Evolutionary conservation across 2,888 invertebrate species (phyloP).

Genomic region (Cordilura impudica): DNA sequence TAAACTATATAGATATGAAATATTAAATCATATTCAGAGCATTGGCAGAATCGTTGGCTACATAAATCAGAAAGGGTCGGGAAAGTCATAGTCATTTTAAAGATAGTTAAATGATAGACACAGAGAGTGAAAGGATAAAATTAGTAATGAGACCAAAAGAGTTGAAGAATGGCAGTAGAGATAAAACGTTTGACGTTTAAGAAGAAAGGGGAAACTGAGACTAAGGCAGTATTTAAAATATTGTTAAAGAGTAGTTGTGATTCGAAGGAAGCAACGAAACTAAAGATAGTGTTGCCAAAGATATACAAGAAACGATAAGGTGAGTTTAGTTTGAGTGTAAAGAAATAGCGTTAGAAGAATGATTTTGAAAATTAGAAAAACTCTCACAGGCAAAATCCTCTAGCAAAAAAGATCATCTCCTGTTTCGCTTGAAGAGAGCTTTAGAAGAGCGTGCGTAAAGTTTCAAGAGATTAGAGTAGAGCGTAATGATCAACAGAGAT

Average conservation of each 20-base stretch:
- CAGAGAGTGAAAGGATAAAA: slow-evolving; percentile 1
- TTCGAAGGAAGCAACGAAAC: no score
- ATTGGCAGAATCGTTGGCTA: slow-evolving; percentile 59
- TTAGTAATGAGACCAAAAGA: neutral
- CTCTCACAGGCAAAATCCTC: slow-evolving; percentile 33
- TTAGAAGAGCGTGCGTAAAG: slow-evolving; percentile 41
- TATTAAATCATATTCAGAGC: slow-evolving; percentile 52
- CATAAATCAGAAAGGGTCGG: slow-evolving; percentile 18
- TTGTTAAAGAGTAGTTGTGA: neutral
- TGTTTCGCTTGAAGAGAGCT: slow-evolving; percentile 1
- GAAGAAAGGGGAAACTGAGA: neutral
- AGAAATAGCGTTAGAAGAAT: neutral
- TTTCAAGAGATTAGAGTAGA: slow-evolving; percentile 1
- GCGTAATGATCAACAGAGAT: slow-evolving; percentile 5
- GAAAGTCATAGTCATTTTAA: slow-evolving; percentile 32
- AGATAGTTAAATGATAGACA: slow-evolving; percentile 3
- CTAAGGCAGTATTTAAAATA: no score
- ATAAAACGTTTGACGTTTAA: neutral
- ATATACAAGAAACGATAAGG: neutral
- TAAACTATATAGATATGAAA: no score
- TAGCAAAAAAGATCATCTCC: slow-evolving; percentile 48
- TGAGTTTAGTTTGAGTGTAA: neutral
- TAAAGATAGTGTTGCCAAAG: neutral
- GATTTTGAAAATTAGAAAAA: neutral
- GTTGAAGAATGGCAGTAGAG: neutral